Evolutionary conservation across 1,140 invertebrate species (phyloP), one percentile per base, ranked within the genome.

Genomic region (Aradophagus sp.): DNA sequence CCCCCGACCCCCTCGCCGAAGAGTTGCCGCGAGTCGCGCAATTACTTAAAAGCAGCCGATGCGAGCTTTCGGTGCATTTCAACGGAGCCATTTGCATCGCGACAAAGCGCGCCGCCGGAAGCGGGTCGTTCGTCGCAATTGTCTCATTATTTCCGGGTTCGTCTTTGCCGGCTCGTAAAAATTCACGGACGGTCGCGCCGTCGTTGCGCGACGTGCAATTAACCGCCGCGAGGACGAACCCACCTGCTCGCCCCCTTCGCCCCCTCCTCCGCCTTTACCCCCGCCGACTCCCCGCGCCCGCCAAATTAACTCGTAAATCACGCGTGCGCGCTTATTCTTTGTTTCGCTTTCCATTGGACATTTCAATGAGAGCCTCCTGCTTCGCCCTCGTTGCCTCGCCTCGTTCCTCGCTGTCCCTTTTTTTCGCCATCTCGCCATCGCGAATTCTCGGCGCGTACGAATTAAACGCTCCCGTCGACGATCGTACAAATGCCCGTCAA

Each of bases 11-110:
- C 19, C 20, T 31, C 16, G 27, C 3, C 16, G 39, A 48, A 35
- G 62, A 66, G 45, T 50, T 42, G 16, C 10, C 61, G 35, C 44
- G 44, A 45, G 11, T 32, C 50, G 42, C 63, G 69, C 73, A 77
- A 77, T 77, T 75, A 75, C 76, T 75, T 75, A 74, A 73, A 58
- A 70, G 65, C 61, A 45, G 45, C 62, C 44, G 27, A 36, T 23
- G 34, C 50, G 35, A 59, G 50, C 52, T 52, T 61, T 61, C 34
- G 39, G 45, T 47, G 47, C n/a, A 47, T 67, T 68, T 68, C 55
- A 58, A 55, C 48, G 13, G 39, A n/a, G 35, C 47, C 42, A 69
- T 69, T 69, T 55, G 65, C 65, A 69, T 70, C 52, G 50, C 58
- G 45, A 58, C 67, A 58, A 70, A 61, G 53, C 36, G 38, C 38